These are phyloP conservation scores for Holocentrus rufus DNA, from an alignment of 2,797 vertebrate genomes.

Conservation along the genomic window DNA sequence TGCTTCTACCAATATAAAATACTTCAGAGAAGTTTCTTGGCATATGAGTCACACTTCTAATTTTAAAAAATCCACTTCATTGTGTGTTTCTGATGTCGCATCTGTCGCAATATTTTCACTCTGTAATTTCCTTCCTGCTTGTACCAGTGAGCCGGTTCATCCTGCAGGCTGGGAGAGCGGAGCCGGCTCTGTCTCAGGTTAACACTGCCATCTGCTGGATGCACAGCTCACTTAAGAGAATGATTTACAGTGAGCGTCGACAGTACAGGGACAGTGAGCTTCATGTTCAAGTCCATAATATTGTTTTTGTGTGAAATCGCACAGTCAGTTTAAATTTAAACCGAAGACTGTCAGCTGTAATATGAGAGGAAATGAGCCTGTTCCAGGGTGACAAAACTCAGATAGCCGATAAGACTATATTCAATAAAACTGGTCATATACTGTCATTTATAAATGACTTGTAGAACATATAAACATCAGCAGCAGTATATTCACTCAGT, in stretches of 20 bases:
- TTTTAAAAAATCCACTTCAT: neutral
- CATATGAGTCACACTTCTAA: neutral
- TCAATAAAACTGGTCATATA: too few species aligned
- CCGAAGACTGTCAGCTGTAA: neutral
- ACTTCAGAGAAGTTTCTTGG: neutral
- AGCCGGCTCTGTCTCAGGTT: slow-evolving; percentile 16
- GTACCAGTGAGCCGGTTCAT: neutral
- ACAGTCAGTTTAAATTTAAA: neutral
- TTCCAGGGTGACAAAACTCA: too few species aligned
- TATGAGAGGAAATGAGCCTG: too few species aligned
- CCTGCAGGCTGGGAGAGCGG: neutral
- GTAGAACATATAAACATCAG: too few species aligned
- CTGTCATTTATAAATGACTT: too few species aligned
- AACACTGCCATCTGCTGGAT: slow-evolving; percentile 68
- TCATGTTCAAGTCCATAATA: neutral
- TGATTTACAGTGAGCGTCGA: neutral
- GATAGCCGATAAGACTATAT: too few species aligned
- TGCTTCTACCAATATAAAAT: neutral
- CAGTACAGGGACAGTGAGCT: neutral
- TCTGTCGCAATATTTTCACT: neutral
- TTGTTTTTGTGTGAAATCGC: neutral
- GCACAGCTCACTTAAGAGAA: neutral
- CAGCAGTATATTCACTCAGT: too few species aligned
- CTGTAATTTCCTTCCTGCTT: neutral
- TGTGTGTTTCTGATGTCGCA: neutral